These are phyloP conservation scores for Enteromius unitaeniatus DNA, from an alignment of 2,797 vertebrate species.

Conservation along the genomic window DNA sequence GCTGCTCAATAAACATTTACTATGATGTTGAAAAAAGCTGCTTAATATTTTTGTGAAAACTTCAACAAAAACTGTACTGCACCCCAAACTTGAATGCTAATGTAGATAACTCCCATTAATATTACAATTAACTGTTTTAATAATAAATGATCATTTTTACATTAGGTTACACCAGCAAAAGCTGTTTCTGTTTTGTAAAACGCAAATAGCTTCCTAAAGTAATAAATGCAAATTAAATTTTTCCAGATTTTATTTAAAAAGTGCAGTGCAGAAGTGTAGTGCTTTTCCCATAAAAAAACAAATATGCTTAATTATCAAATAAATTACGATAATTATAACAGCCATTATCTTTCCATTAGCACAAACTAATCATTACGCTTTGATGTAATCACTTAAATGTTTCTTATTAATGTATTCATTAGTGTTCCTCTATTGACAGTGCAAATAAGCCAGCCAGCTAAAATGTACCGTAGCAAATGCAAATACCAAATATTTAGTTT, in stretches of 20 bases:
- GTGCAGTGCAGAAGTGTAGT: not conserved
- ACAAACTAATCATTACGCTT: conserved; percentile 23
- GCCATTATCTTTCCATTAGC: conserved; percentile 55
- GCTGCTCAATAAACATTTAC: not conserved
- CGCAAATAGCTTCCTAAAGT: not conserved
- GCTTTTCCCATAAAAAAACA: not conserved
- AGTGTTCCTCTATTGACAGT: not conserved
- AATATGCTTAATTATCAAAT: conserved; percentile 40
- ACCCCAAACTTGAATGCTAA: not conserved
- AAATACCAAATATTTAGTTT: conserved; percentile 20
- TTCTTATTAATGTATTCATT: conserved; percentile 32
- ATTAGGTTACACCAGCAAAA: not conserved
- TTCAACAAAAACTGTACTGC: not conserved
- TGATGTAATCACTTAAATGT: conserved; percentile 22
- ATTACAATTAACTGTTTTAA: not conserved
- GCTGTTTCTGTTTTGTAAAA: not conserved
- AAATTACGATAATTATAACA: conserved; percentile 30
- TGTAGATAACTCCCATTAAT: not conserved
- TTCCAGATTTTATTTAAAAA: not conserved
- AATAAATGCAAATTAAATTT: not conserved
- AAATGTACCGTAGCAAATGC: not conserved
- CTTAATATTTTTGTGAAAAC: not conserved
- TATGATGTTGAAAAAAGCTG: not conserved
- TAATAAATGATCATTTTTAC: not conserved
- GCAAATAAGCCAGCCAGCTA: conserved; percentile 13